Conservation (phyloP, 2,888 invertebrate species). For the Cataglyphis rosenhaueri region DNA sequence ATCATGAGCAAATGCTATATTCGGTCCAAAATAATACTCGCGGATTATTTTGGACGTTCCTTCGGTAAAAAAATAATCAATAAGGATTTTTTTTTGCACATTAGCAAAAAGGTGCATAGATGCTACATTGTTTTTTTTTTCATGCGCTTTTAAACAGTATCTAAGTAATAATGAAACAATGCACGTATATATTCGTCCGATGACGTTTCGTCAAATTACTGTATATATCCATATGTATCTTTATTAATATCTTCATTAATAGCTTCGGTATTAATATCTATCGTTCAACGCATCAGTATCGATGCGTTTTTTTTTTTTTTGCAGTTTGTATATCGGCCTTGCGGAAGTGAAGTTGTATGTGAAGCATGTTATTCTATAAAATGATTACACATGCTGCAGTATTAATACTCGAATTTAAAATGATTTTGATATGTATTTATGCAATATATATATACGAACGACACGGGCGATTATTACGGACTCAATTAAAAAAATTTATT, state of each 20-base stretch:
- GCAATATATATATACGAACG: not conserved
- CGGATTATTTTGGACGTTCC: not conserved
- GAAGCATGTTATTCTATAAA: not conserved
- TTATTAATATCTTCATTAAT: not conserved
- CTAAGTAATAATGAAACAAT: not conserved
- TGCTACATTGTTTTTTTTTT: not conserved
- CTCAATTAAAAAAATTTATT: not conserved
- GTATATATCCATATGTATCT: not conserved
- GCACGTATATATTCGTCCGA: not conserved
- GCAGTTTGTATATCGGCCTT: not conserved
- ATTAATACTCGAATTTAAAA: constrained; percentile 10
- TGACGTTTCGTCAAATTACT: not conserved
- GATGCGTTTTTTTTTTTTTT: not conserved
- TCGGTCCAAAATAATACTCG: not conserved
- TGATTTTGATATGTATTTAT: not conserved
- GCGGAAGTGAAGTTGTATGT: not conserved
- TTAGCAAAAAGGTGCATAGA: not conserved
- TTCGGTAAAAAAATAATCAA: constrained; percentile 15
- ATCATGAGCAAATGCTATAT: not conserved
- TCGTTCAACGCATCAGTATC: not conserved
- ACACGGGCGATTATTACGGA: not conserved
- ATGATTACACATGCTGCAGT: not conserved
- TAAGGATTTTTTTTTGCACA: not conserved
- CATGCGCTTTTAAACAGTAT: not conserved
- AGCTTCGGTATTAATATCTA: not conserved